phyloP scores from a whole-genome alignment of 2,888 invertebrate genomes.

The Gastrophysa polygoni region DNA sequence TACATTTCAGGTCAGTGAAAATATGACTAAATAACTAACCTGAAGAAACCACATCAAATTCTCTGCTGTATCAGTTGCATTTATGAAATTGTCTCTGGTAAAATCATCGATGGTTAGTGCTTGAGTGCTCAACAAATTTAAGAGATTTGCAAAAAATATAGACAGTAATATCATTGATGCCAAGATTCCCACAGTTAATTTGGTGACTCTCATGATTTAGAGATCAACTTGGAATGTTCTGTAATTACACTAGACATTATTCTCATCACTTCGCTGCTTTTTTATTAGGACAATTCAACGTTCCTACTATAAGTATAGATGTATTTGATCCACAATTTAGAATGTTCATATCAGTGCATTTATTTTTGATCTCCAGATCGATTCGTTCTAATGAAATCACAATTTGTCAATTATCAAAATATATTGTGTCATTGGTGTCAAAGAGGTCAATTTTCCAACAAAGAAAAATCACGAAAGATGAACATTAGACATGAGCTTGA shows the following conservation, averaged over 20 bases:
- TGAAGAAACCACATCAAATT: slow-evolving; percentile 80
- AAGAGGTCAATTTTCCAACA: no score
- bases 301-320: no score
- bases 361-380: no score
- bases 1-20: no score
- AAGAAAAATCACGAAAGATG: no score
- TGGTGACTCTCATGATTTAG: slow-evolving; percentile 67
- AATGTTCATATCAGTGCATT: no score
- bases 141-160: slow-evolving; percentile 71
- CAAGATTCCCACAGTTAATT: slow-evolving; percentile 66
- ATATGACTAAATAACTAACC: slow-evolving; percentile 60
- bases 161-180: slow-evolving; percentile 69
- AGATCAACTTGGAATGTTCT: not conserved
- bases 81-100: slow-evolving; percentile 52
- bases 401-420: no score
- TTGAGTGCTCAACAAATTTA: slow-evolving; percentile 70
- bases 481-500: no score
- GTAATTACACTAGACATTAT: not conserved
- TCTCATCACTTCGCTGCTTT: not conserved
- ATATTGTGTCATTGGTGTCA: no score
- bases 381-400: no score
- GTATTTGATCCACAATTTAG: no score
- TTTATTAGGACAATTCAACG: not conserved
- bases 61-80: slow-evolving; percentile 63
- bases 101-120: slow-evolving; percentile 42